Base-by-base conservation (phyloP, 1,140 invertebrate species). In the Drosophila bifasciata region DNA sequence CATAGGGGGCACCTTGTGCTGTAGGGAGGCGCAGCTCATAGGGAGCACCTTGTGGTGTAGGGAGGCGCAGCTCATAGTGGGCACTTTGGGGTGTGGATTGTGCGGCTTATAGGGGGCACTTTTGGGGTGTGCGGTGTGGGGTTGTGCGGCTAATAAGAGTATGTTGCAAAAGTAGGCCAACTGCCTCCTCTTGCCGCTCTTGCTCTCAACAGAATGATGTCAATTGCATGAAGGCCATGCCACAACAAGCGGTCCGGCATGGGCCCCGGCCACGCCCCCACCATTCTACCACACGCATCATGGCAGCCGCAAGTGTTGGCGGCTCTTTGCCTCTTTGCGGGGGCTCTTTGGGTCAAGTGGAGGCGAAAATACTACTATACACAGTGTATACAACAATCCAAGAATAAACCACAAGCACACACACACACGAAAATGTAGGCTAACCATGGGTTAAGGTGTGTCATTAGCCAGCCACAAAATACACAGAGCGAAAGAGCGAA, bases 191-290 rank as follows among this genome's bases (percentile, higher is more conserved):
- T 17, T 45, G 61, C 40, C 52, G n/a, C n/a, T 1, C 9, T 36
- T 36, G 3, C 32, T 13, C 32, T 13, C 11, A 13, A 13, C 32
- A 61, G 81, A 80, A 81, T 53, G 63, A 72, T 86, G 81, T 86
- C 81, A 86, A 75, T 75, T 81, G 81, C 83, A 70, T 56, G 49
- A 88, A 88, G 77, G 81, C 83, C 74, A 69, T 39, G 48, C 73
- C 53, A 48, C 52, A 68, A 48, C 52, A 68, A 36, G 32, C 11
- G 32, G 11, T 13, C 32, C 32, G 28, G 28, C 8, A 7, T 8
- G 5, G 23, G n/a, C 23, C 16, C 32, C 21, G 23, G 32, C 11
- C 32, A 36, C 32, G 9, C 17, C 17, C 13, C 7, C 5, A 16
- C 5, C 19, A 50, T 17, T 41, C 43, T 23, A 28, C 16, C 25